Conservation (phyloP, 2,113 vertebrate genomes). For the Urocynchramus pylzowi region DNA sequence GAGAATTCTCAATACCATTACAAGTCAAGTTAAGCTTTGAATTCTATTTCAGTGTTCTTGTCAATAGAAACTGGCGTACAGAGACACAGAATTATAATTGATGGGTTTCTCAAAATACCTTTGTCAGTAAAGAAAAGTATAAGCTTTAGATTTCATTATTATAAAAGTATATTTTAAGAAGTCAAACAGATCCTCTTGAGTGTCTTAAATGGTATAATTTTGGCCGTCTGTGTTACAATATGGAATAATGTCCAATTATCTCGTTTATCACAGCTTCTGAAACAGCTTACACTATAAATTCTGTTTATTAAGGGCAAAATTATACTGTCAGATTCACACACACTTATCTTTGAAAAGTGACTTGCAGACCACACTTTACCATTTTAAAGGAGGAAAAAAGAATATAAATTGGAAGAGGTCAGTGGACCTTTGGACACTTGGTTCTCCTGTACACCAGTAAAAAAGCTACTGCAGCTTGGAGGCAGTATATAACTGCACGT, state of each 20-base stretch:
- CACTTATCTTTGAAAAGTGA: conserved; percentile 27
- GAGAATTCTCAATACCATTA: neutral
- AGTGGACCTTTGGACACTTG: neutral
- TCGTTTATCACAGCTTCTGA: conserved; percentile 33
- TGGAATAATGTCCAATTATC: conserved; percentile 48
- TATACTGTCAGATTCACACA: conserved; percentile 40
- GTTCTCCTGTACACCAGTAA: neutral
- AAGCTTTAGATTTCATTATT: conserved; percentile 25
- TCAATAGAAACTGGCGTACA: conserved; percentile 14
- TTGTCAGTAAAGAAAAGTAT: neutral
- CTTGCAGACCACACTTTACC: neutral
- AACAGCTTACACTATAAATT: conserved; percentile 30
- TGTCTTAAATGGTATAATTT: conserved; percentile 39
- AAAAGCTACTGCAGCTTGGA: conserved; percentile 8
- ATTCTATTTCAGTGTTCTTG: neutral
- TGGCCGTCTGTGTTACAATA: neutral
- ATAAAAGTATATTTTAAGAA: conserved; percentile 30
- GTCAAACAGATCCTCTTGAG: conserved; percentile 23
- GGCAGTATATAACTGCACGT: neutral
- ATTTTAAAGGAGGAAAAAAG: neutral
- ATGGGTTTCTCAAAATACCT: conserved; percentile 40
- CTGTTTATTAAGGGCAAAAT: conserved; percentile 56
- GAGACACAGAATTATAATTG: conserved; percentile 12
- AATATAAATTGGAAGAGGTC: neutral
- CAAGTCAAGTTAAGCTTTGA: neutral